Percentiles rank a stretch among this genome's conserved stretches.
phyloP scores from a whole-genome alignment of 2,888 invertebrate species.

The Beris chalybata region DNA sequence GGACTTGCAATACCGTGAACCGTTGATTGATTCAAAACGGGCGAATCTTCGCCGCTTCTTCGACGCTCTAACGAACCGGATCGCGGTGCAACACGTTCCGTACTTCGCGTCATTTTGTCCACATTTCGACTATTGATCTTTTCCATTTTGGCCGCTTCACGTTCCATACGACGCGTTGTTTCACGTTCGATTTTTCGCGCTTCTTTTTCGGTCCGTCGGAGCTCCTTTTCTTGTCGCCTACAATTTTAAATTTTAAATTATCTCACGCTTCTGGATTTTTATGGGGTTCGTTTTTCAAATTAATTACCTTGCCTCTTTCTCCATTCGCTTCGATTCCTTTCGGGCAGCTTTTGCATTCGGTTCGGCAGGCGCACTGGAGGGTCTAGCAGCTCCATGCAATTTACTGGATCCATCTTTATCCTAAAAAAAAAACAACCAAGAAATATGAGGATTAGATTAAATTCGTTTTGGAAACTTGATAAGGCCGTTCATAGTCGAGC shows the following conservation, averaged over 20 bases:
- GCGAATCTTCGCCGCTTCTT: conserved; percentile 56
- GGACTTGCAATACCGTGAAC: conserved; percentile 65
- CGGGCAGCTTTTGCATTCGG: conserved; percentile 55
- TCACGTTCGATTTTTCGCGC: conserved; percentile 55
- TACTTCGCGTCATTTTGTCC: conserved; percentile 56
- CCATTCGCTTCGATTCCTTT: conserved; percentile 55
- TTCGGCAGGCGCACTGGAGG: conserved; percentile 55
- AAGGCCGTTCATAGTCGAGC: no score
- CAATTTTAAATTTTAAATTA: conserved; percentile 1
- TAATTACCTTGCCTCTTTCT: conserved; percentile 52
- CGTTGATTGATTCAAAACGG: conserved; percentile 56
- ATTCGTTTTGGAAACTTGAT: no score
- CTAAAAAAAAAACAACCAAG: conserved; percentile 48
- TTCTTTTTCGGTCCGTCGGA: conserved; percentile 53
- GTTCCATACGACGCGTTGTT: conserved; percentile 53
- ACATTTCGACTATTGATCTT: conserved; percentile 52
- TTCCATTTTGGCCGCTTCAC: conserved; percentile 55
- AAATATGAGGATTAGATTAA: conserved; percentile 3
- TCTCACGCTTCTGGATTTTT: background rate
- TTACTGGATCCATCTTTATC: conserved; percentile 53
- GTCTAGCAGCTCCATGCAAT: conserved; percentile 46
- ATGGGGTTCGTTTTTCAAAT: background rate
- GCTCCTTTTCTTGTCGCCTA: conserved; percentile 55
- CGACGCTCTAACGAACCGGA: conserved; percentile 55
- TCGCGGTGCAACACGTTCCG: conserved; percentile 52